These are phyloP conservation scores for Dynastes grantii DNA, from an alignment of 2,888 invertebrate species.

Conservation along the genomic window DNA sequence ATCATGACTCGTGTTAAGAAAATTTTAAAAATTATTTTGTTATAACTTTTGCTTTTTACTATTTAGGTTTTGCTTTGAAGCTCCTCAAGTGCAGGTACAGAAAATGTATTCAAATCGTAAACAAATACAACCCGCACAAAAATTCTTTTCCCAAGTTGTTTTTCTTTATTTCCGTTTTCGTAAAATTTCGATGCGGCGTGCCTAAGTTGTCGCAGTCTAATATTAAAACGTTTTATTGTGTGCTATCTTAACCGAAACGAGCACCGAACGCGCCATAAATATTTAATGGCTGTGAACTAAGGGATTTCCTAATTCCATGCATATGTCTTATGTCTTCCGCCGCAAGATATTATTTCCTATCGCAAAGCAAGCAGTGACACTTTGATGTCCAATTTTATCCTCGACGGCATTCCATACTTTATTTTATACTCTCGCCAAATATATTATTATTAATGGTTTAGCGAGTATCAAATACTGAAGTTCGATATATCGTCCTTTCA, in stretches of 20 bases:
- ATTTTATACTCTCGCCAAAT: conserved; percentile 23
- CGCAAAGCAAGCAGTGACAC: conserved; percentile 15
- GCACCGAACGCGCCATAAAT: conserved; percentile 41
- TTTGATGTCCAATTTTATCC: conserved; percentile 26
- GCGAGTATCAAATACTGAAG: background rate
- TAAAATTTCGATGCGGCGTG: conserved; percentile 30
- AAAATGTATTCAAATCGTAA: conserved; percentile 3
- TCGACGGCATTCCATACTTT: conserved; percentile 3
- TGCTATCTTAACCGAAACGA: conserved; percentile 33
- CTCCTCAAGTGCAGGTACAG: background rate
- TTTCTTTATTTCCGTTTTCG: background rate
- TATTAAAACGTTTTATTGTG: conserved; percentile 44
- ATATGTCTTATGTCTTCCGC: conserved; percentile 32
- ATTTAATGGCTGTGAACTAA: conserved; percentile 46
- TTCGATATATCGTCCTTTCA: conserved; percentile 8
- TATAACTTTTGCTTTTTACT: background rate
- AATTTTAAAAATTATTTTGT: background rate
- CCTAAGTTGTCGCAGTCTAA: conserved; percentile 5
- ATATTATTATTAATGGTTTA: conserved; percentile 39
- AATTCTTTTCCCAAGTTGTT: conserved; percentile 4
- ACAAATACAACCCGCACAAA: background rate
- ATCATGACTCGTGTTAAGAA: background rate
- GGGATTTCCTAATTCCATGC: conserved; percentile 45
- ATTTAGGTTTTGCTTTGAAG: background rate
- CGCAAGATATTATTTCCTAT: conserved; percentile 26